phyloP scores from a whole-genome alignment of 2,797 vertebrate genomes.

The Liparis tanakae region DNA sequence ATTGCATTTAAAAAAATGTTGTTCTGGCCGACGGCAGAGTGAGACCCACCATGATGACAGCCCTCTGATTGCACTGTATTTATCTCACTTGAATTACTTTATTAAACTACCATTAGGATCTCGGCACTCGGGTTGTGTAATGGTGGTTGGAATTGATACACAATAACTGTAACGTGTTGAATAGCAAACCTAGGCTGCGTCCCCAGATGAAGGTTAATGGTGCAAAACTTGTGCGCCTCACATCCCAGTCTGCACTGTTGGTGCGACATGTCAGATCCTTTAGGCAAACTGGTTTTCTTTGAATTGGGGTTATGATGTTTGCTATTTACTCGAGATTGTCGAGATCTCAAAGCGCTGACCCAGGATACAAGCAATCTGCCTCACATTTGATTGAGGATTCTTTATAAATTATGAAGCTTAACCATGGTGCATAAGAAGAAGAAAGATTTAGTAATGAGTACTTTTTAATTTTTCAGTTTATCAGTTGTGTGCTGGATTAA shows the following conservation, averaged over 20 bases:
- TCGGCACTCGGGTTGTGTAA: conserved; percentile 65
- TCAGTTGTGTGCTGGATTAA: conserved; percentile 21
- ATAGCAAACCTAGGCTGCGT: conserved; percentile 39
- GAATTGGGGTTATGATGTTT: not conserved
- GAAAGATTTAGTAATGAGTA: conserved; percentile 36
- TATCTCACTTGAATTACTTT: conserved; percentile 47
- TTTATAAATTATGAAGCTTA: conserved; percentile 58
- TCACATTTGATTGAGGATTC: conserved; percentile 64
- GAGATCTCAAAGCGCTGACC: conserved; percentile 53
- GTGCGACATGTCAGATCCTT: conserved; percentile 38
- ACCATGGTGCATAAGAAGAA: conserved; percentile 18
- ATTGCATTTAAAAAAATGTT: conserved; percentile 31
- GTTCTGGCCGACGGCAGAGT: conserved; percentile 17
- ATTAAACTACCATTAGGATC: conserved; percentile 46
- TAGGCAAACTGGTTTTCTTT: conserved; percentile 34
- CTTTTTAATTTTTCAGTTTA: conserved; percentile 38
- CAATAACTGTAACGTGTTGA: conserved; percentile 63
- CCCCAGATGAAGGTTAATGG: conserved; percentile 65
- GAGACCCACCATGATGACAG: conserved; percentile 10
- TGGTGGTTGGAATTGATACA: conserved; percentile 67
- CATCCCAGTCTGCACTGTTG: conserved; percentile 54
- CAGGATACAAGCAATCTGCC: conserved; percentile 50
- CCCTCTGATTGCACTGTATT: conserved; percentile 52
- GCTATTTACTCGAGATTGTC: conserved; percentile 32
- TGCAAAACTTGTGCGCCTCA: conserved; percentile 55